Evolutionary conservation across 2,888 invertebrate genomes (phyloP), one percentile per base, ranked within the genome.

Genomic region (Rosalia funebris): DNA sequence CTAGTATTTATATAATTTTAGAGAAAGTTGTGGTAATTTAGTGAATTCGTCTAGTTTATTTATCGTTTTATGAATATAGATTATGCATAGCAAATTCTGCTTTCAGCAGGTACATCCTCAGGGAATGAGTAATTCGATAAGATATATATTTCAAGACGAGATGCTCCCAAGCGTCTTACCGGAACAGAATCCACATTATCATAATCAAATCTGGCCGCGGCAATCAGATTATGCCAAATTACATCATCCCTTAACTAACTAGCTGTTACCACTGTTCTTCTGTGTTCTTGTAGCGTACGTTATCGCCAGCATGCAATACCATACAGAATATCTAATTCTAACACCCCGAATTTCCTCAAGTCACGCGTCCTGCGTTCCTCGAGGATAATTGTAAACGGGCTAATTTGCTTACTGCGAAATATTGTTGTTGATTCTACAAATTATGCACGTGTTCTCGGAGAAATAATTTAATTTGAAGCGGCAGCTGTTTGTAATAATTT

Each of bases 161-260:
- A 47, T 53, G 45, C 39, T 58, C 62, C 63, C 61, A 39, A 34
- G 60, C 20, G 58, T 34, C 60, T 55, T 57, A 53, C 53, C 55
- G 50, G 54, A 55, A 47, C 71, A 62, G 74, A 75, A 73, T 73
- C 68, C 71, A 63, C 74, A 79, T 79, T 79, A 78, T 76, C 78
- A 79, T 79, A 79, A 79, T 79, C 78, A 77, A 78, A 79, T 79
- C 76, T 73, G 69, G 72, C 70, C 70, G 71, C 67, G 70, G 74
- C 76, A 78, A 79, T 79, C 74, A 70, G 77, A 79, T 79, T 79
- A 79, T 71, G 65, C 69, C 71, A 74, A 78, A 79, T 78, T 79
- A 77, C 76, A 76, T 77, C 75, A 77, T 68, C 76, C 77, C 75
- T 74, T 70, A 76, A 77, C 77, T 78, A 78, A 77, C 78, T 78